phyloP scores from a whole-genome alignment of 2,113 vertebrate genomes.

The Rhinichthys klamathensis region DNA sequence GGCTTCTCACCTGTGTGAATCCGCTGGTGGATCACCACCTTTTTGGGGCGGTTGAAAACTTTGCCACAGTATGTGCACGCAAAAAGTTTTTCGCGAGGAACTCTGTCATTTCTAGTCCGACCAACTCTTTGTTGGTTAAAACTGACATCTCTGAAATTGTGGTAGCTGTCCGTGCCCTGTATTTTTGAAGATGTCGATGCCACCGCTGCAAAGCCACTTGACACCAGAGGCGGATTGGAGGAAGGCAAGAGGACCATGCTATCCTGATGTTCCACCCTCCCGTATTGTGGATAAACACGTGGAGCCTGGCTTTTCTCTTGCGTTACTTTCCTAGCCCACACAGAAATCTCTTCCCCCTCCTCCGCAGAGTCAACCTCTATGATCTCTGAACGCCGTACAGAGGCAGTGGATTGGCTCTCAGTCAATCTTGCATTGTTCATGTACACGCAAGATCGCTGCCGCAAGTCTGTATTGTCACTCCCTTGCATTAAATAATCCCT shows the following conservation, averaged over 20 bases:
- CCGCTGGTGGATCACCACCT: conserved; percentile 77
- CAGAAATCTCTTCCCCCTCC: conserved; percentile 52
- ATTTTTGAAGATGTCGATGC: conserved; percentile 49
- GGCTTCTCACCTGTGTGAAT: conserved; percentile 77
- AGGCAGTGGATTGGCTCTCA: conserved; percentile 42
- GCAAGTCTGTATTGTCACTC: conserved; percentile 47
- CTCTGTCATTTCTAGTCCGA: conserved; percentile 36
- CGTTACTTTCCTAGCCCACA: conserved; percentile 49
- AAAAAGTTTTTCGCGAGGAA: conserved; percentile 71
- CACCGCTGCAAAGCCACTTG: conserved; percentile 45
- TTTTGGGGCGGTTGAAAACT: conserved; percentile 75
- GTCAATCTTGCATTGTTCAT: conserved; percentile 34
- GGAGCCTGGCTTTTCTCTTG: conserved; percentile 23
- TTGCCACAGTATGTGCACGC: conserved; percentile 75
- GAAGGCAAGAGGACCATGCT: conserved; percentile 37
- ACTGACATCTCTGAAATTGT: conserved; percentile 18
- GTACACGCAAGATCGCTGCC: conserved; percentile 57
- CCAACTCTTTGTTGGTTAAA: conserved; percentile 37
- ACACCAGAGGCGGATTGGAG: conserved; percentile 10
- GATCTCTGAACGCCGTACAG: conserved; percentile 44
- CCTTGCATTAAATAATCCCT: conserved; percentile 58
- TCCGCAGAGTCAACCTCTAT: conserved; percentile 62
- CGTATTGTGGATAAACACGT: conserved; percentile 26
- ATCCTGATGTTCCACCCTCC: conserved; percentile 27
- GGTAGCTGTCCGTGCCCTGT: conserved; percentile 35